Conservation (phyloP, 2,113 vertebrate species). For the Callospermophilus lateralis region DNA sequence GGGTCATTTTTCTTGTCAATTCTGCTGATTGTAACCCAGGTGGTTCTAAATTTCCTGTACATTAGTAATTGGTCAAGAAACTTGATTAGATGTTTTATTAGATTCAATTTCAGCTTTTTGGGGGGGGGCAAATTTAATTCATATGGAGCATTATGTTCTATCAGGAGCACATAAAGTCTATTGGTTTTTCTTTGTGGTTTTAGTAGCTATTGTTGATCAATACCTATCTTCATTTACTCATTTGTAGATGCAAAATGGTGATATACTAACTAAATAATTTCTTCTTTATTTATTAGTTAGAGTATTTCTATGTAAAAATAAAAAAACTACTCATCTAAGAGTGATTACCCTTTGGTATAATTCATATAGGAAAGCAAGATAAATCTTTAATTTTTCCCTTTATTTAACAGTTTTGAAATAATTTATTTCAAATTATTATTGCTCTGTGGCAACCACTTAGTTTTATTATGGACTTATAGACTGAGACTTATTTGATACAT, state of each 20-base stretch:
- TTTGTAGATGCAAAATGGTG: neutral
- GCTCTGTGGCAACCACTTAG: neutral
- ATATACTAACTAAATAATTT: neutral
- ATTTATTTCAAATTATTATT: neutral
- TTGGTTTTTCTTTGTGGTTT: neutral
- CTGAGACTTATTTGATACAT: neutral
- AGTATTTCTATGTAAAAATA: neutral
- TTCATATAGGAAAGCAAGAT: neutral
- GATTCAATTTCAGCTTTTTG: neutral
- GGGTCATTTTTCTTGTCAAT: neutral
- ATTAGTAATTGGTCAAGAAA: neutral
- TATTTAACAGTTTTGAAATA: neutral
- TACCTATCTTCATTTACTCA: neutral
- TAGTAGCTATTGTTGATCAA: slow-evolving; percentile 29
- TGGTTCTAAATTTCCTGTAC: neutral
- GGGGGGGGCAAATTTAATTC: neutral
- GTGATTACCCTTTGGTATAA: neutral
- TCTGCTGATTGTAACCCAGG: neutral
- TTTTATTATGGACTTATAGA: neutral
- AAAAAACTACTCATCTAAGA: neutral
- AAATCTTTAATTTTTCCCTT: neutral
- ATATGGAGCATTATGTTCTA: neutral
- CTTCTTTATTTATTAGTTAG: slow-evolving; percentile 16
- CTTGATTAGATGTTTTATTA: slow-evolving; percentile 51
- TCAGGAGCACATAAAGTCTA: neutral